Evolutionary conservation across 2,113 vertebrate species (phyloP), one percentile per base, ranked within the genome.

Genomic region (Malurus elegans): DNA sequence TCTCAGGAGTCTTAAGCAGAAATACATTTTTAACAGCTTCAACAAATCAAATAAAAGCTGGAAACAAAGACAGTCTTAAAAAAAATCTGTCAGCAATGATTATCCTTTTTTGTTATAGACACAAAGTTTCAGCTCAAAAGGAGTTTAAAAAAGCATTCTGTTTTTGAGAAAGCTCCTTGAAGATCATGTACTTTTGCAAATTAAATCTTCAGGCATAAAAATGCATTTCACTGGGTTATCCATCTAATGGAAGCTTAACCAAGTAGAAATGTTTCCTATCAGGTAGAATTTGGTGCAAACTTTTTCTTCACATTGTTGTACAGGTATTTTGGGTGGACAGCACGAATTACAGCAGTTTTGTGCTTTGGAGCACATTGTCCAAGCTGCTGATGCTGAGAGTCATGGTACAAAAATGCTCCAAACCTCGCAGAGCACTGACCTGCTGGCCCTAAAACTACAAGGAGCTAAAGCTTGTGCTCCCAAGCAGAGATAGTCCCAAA

Each of bases 11-110:
- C 50, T 66, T 47, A 53, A 86, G 62, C 26, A 92, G 78, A 92
- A 80, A 51, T 70, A 79, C 12, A 53, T 86, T 82, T 91, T 64
- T 92, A 85, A 28, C 26, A 81, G 45, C 38, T 88, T 96, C 84
- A 89, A 80, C 29, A 83, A 87, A 88, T 75, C 61, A 76, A 79
- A 91, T 60, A 80, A 93, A 95, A 91, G 21, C 58, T 85, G 40
- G 45, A 32, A 89, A 95, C 45, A 87, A 91, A 73, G 36, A 11
- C n/a, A 67, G 38, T 50, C 40, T 91, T 74, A 71, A 94, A 53
- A 67, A 91, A 67, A 91, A 82, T 79, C 50, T 83, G 50, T 94
- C 48, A 90, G 61, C 73, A 87, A 60, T 44, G n/a, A 72, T 65
- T 71, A 56, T 78, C 4, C 18, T 16, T 45, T 86, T 69, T 69